Evolutionary conservation across 2,113 vertebrate species (phyloP), one percentile per base, ranked within the genome.

Genomic region (Takifugu flavidus): DNA sequence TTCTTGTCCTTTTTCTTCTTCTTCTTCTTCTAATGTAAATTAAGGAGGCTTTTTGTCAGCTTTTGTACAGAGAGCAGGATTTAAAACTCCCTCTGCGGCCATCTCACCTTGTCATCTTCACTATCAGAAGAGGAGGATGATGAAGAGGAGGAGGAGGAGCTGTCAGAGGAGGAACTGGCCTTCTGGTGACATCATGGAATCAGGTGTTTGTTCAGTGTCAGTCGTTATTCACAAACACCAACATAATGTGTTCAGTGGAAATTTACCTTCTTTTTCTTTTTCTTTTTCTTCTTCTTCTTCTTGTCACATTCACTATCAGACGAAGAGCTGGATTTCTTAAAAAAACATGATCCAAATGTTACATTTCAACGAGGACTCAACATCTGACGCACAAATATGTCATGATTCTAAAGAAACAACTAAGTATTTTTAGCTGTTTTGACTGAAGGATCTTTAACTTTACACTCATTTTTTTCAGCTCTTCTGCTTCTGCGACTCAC

Each of bases 81-180:
- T 20, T 3, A 31, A 12, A 14, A 46, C 6, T 20, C 14, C 5
- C 11, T 20, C 20, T 53, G 62, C 28, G 12, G 5, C 54, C 3
- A 2, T 47, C 53, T 75, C 31, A 84, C 80, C 74, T 72, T 73
- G 53, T 69, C 70, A 43, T 70, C 74, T 11, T 86, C 82, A 63
- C 80, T 83, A 14, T 83, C 69, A 27, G 77, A 80, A 1, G 59
- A 81, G 43, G 76, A 78, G 14, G 80, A 85, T 5, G 67, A 65
- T 4, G 58, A 71, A 5, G 71, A 74, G 2, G 64, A 74, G 4
- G 66, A 72, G 11, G 62, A 77, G 6, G 49, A 67, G 52, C 72
- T 59, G 3, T 83, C 85, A 15, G 83, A 66, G 29, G 77, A 80
- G 1, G 65, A 83, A 53, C 65, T 42, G 65, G 13, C 46, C 60